Base-by-base conservation (phyloP, 2,888 invertebrate species). In the Scotopteryx bipunctaria region DNA sequence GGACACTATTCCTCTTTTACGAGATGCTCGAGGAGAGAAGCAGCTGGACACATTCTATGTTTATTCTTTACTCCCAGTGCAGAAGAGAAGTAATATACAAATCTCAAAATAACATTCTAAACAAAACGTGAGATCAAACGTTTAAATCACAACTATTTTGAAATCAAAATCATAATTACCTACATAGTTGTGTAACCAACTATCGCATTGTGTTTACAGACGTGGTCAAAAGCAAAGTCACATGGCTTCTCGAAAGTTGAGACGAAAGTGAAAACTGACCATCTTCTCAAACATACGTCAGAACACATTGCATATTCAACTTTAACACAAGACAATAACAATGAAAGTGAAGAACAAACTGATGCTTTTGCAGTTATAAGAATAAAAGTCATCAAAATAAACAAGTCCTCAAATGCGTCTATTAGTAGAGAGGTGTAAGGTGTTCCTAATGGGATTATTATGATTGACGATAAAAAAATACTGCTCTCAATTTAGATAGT, bases 261-360 rank as follows among this genome's bases (percentile, higher is more conserved):
- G 68, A 56, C 71, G 85, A 87, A 89, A 89, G 89, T 88, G 85
- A 87, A 86, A 85, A 77, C 74, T 74, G 71, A 73, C 66, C 72
- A 78, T 77, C 76, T 73, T 74, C 69, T 65, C 62, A 63, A 63
- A 27, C 46, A 21, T 15, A 33, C 17, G 8, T 6, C 25, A n/a
- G 13, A 21, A 19, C 2, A 2, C 27, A 37, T 2, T 4, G 29
- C 2, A 66, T 58, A 59, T 35, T 41, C 49, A 63, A 61, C 58
- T 63, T 42, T 63, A 55, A 8, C n/a, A 0, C 29, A 16, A 32
- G 19, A 16, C 17, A n/a, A 13, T 42, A 56, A 38, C 42, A 50
- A n/a, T 31, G 38, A 44, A 29, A 13, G 19, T 29, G 2, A 5
- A 14, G 13, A 8, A 25, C 1, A 27, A 6, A 9, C 11, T 5